Conservation (phyloP, 1,140 invertebrate genomes). For the Antheraea pernyi region DNA sequence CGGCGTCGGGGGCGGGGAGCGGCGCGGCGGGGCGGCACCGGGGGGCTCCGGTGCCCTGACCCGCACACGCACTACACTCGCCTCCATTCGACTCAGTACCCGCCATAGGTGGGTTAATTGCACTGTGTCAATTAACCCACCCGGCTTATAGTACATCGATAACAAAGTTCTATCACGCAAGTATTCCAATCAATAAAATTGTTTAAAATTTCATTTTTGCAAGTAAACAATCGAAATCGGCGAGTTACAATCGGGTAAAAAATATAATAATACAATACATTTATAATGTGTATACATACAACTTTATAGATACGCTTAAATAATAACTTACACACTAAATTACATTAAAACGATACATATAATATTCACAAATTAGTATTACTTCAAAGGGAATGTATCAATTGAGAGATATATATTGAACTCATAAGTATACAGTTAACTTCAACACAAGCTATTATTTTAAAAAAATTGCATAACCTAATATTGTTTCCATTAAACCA, state of each 20-base stretch:
- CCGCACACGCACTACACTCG: constrained; percentile 9
- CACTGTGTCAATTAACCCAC: constrained; percentile 45
- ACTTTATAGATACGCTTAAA: too few relatives aligned
- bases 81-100: constrained; percentile 18
- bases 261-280: not conserved
- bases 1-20: constrained; percentile 33
- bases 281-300: too few relatives aligned
- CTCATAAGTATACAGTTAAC: not conserved
- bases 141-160: not conserved
- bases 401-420: not conserved
- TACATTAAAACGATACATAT: too few relatives aligned
- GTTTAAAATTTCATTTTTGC: not conserved
- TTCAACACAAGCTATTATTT: not conserved
- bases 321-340: too few relatives aligned
- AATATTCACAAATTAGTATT: too few relatives aligned
- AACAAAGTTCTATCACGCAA: not conserved
- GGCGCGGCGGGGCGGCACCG: constrained; percentile 18
- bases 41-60: constrained; percentile 13
- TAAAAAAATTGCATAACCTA: not conserved
- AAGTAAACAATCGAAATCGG: too few relatives aligned
- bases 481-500: too few relatives aligned
- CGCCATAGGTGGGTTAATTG: constrained; percentile 39
- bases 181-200: not conserved
- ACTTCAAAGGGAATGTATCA: not conserved
- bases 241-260: too few relatives aligned